Percentiles rank a stretch among this genome's conserved stretches.
These are phyloP conservation scores for Protophormia terraenovae DNA, from an alignment of 2,888 invertebrate genomes.

Conservation along the genomic window DNA sequence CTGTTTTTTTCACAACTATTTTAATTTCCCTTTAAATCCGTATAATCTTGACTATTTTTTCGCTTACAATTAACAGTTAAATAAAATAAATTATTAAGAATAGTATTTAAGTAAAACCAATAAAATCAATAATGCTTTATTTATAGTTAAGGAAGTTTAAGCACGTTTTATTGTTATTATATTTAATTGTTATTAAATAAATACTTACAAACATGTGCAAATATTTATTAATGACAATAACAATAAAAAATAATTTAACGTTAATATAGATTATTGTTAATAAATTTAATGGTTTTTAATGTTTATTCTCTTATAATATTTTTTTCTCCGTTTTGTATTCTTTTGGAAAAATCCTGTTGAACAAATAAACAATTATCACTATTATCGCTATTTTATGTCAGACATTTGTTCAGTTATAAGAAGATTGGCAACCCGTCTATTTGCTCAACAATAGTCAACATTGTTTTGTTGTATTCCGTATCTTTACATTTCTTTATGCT, in stretches of 20 bases:
- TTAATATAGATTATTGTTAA: slow-evolving; percentile 7
- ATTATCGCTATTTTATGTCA: not conserved
- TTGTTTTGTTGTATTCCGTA: not conserved
- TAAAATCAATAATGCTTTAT: not conserved
- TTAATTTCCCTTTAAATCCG: too few species aligned
- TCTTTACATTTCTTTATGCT: not conserved
- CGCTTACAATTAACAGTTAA: not conserved
- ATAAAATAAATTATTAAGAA: not conserved
- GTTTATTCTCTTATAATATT: not conserved
- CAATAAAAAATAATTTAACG: not conserved
- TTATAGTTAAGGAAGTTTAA: slow-evolving; percentile 51
- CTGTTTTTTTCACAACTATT: too few species aligned
- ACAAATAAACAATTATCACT: not conserved
- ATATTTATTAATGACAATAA: slow-evolving; percentile 20
- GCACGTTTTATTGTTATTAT: slow-evolving; percentile 36
- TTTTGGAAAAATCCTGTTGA: not conserved
- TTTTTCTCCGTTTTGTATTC: not conserved
- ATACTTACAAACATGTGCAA: not conserved
- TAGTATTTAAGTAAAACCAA: not conserved
- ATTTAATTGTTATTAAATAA: slow-evolving; percentile 11
- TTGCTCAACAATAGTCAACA: slow-evolving; percentile 17
- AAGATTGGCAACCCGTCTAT: slow-evolving; percentile 7
- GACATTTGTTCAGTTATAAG: not conserved
- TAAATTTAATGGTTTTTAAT: slow-evolving; percentile 23
- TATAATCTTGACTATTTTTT: not conserved